Conservation (phyloP, 2,888 invertebrate species). For the Trissolcus brochymenae region DNA sequence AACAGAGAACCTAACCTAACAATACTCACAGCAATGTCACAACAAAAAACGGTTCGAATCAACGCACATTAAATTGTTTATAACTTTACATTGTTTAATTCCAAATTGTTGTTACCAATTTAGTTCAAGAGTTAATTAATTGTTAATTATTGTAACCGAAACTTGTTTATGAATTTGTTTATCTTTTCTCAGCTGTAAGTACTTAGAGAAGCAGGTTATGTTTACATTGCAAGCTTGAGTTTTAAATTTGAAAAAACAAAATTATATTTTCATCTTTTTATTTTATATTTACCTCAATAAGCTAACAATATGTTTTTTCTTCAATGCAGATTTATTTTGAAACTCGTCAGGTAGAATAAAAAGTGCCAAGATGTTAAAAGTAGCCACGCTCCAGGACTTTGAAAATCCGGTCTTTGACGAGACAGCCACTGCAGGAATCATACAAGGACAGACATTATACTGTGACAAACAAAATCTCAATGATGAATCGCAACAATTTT, state of each 20-base stretch:
- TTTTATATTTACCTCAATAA: not conserved
- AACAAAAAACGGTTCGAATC: too few species aligned
- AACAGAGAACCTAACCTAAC: too few species aligned
- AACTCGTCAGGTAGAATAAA: not conserved
- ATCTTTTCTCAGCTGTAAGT: too few species aligned
- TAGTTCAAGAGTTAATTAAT: too few species aligned
- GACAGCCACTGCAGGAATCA: slow-evolving; percentile 63
- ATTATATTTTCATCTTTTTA: not conserved
- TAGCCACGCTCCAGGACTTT: slow-evolving; percentile 68
- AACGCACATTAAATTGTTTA: too few species aligned
- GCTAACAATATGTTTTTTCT: not conserved
- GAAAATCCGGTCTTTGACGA: slow-evolving; percentile 61
- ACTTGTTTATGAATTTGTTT: too few species aligned
- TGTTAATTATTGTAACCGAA: too few species aligned
- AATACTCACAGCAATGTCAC: too few species aligned
- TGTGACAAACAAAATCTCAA: slow-evolving; percentile 64
- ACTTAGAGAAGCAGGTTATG: too few species aligned
- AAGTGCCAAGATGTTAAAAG: slow-evolving; percentile 65
- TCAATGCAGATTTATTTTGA: not conserved
- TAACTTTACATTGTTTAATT: too few species aligned
- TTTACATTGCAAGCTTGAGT: too few species aligned
- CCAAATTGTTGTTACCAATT: too few species aligned
- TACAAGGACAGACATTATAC: slow-evolving; percentile 60
- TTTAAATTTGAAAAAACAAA: not conserved
- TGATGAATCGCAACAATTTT: slow-evolving; percentile 68